Base-by-base conservation (phyloP, 2,888 invertebrate species). In the Dicroscelio sp. region DNA sequence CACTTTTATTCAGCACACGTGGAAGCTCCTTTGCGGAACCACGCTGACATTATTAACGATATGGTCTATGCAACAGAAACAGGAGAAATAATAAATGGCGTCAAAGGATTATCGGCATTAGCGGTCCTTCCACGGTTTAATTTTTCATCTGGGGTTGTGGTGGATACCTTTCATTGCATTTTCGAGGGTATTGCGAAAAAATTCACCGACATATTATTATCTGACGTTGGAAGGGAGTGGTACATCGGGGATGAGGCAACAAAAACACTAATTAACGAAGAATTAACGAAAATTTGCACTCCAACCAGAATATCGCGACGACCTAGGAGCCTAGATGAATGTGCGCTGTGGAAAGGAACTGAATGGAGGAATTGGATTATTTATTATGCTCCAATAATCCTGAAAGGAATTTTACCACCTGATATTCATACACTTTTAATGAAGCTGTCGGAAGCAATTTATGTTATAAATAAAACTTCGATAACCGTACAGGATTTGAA, bases 301-400 rank as follows among this genome's bases (percentile, higher is more conserved):
- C 76, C 76, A 6, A 38, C 76, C 1, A 25, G 76, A 58, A 38
- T 60, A 35, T 76, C 60, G 20, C 33, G 60, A n/a, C 58, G 35
- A 6, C 58, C 75, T 12, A 35, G 75, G 25, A n/a, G 2, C 1
- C n/a, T 75, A 52, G 23, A 2, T 5, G 52, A 52, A 2, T n/a
- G n/a, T 23, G 55, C 31, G 10, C 27, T 38, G 6, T 86, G 86
- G 86, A 90, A 86, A 69, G 80, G 82, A 6, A 33, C 71, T n/a
- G 90, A 90, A 83, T 86, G 83, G 79, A 52, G 86, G 17, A 90
- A 90, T 43, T 90, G 48, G 27, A 10, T 88, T 10, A 23, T 87
- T 14, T 87, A 58, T 69, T 90, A 80, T 55, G 84, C 63, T 35
- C 48, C 84, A 10, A 33, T 30, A 0, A 65, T 38, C 52, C 43